Evolutionary conservation across 30 jellyfish, hydroid and myxozoan species (phyloP), one percentile per base, ranked within the genome.

Genomic region (Mastigias papua): DNA sequence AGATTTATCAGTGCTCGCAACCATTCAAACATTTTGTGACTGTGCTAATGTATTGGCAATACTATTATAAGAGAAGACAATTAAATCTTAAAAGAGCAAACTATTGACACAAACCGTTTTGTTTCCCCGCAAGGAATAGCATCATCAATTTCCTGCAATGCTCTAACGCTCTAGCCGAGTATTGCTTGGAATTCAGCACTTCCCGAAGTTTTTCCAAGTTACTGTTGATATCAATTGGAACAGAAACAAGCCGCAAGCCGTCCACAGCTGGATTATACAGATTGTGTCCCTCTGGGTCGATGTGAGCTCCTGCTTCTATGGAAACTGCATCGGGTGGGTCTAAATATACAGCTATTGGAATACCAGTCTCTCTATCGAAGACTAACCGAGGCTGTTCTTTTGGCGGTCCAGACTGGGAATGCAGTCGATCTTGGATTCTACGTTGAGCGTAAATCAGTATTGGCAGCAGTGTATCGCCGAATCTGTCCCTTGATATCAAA

Each of bases 301-400:
- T 91, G 62, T 84, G 95, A 46, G 95, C 97, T 28, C 97, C 97
- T 23, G 88, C 86, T 60, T 91, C 97, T 11, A 91, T 91, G 0
- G 92, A 82, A 17, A 51, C 65, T 5, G 72, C 62, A 23, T 80
- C 89, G 28, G 89, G 86, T 5, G 84, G 67, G 79, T 83, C 93
- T 25, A 76, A 46, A 72, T 49, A 60, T 32, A 86, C 92, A 17
- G 90, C 86, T 42, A 78, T 21, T n/a, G 95, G 93, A 32, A 84
- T 71, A 25, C 97, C 97, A 34, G 95, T 84, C 62, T 65, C 89
- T 72, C 63, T 54, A 77, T 84, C 95, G 68, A 84, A 85, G 4
- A 73, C 69, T 48, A 90, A 82, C 19, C 82, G 89, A 23, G 97
- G 97, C 28, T 72, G 89, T 23, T 61, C 78, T 73, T 77, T 81